Conservation (phyloP, 1,140 invertebrate species). For the Trichogramma pretiosum region DNA sequence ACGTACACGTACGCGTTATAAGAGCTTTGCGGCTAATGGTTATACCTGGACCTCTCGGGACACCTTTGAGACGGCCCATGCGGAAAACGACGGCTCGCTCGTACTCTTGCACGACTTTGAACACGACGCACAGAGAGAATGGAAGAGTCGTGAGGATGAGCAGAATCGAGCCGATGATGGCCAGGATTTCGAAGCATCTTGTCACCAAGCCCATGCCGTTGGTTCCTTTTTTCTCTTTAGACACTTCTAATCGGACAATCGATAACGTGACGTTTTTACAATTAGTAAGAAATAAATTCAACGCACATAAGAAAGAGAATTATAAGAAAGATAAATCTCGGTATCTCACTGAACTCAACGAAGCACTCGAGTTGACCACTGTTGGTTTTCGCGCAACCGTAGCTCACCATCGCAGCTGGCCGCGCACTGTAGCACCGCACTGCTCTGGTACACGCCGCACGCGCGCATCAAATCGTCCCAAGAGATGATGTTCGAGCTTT, state of each 20-base stretch:
- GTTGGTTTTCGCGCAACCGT: constrained; percentile 27
- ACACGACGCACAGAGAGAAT: constrained; percentile 75
- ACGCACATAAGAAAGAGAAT: constrained; percentile 4
- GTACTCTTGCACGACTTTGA: constrained; percentile 76
- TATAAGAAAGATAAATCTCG: too few relatives aligned
- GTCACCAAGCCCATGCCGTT: constrained; percentile 24
- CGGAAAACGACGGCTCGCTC: constrained; percentile 70
- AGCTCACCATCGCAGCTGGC: constrained; percentile 32
- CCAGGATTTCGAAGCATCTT: constrained; percentile 67
- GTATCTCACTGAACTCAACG: constrained; percentile 32
- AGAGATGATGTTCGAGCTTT: too few relatives aligned
- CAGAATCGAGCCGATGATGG: constrained; percentile 69
- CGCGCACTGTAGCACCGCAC: too few relatives aligned
- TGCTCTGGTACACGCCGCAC: too few relatives aligned
- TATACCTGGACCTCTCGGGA: constrained; percentile 70
- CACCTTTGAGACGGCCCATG: constrained; percentile 61
- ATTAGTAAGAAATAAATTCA: not conserved
- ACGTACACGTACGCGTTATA: too few relatives aligned
- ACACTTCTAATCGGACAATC: not conserved
- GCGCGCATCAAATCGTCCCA: too few relatives aligned
- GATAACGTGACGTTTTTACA: too few relatives aligned
- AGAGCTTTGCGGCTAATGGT: too few relatives aligned
- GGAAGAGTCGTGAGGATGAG: constrained; percentile 74
- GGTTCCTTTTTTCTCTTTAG: not conserved
- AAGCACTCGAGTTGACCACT: constrained; percentile 31